phyloP scores from a whole-genome alignment of 1,140 invertebrate species.

The Thrips palmi region DNA sequence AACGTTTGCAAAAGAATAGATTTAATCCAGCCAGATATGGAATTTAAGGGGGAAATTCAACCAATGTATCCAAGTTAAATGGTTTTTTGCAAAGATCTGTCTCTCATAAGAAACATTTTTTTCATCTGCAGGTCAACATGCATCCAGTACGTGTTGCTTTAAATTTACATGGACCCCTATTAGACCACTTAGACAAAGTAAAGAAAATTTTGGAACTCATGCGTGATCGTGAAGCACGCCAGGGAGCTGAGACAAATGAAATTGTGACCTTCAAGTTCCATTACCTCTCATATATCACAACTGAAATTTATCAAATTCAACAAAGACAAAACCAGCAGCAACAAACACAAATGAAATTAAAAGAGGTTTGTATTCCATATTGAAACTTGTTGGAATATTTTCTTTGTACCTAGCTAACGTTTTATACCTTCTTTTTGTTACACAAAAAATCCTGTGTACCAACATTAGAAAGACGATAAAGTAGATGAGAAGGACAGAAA shows the following conservation, averaged over 20 bases:
- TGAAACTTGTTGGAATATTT: slow-evolving; percentile 1
- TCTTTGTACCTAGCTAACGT: not conserved
- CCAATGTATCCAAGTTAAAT: too few species aligned
- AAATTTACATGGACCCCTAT: slow-evolving; percentile 48
- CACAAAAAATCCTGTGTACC: slow-evolving; percentile 33
- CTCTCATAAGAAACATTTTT: too few species aligned
- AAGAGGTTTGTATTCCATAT: slow-evolving; percentile 2
- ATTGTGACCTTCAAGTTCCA: slow-evolving; percentile 84
- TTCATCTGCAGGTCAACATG: slow-evolving; percentile 55
- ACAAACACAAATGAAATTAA: slow-evolving; percentile 20
- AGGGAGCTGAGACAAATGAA: slow-evolving; percentile 71
- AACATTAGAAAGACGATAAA: too few species aligned
- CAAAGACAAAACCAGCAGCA: slow-evolving; percentile 19
- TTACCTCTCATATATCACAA: slow-evolving; percentile 59
- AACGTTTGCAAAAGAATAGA: too few species aligned
- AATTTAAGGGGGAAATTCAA: too few species aligned
- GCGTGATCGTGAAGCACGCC: slow-evolving; percentile 74
- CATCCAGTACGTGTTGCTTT: slow-evolving; percentile 73
- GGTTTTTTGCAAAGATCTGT: too few species aligned
- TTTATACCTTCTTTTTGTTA: slow-evolving; percentile 21
- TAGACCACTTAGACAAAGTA: slow-evolving; percentile 55
- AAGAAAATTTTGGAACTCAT: slow-evolving; percentile 67
- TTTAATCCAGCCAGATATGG: too few species aligned
- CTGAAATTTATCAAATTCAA: slow-evolving; percentile 31
- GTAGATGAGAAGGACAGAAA: too few species aligned